Evolutionary conservation across 23 tunicate species (phyloP).

Genomic region (Ascidia mentula): DNA sequence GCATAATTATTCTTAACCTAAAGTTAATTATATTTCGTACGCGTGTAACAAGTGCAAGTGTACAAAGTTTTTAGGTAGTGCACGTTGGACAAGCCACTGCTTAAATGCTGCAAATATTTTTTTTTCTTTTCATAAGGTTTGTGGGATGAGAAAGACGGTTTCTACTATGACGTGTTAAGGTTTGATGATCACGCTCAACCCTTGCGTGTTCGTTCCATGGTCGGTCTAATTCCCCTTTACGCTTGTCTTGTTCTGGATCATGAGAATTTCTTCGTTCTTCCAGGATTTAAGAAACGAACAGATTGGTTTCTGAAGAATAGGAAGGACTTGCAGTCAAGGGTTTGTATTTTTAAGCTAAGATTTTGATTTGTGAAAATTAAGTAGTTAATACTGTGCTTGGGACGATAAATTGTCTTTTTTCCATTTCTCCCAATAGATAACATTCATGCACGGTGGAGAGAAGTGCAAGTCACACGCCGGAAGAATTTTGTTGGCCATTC

Average conservation of each 20-base stretch:
- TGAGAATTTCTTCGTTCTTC: constrained; percentile 68
- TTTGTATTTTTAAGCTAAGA: no score
- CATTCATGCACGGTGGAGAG: constrained; percentile 51
- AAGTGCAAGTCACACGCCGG: neutral
- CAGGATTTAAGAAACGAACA: constrained; percentile 79
- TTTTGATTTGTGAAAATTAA: no score
- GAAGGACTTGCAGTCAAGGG: constrained; percentile 50
- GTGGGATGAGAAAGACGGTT: constrained; percentile 93
- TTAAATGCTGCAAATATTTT: no score
- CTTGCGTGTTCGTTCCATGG: constrained; percentile 87
- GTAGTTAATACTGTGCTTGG: no score
- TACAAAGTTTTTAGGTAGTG: no score
- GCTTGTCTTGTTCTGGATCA: constrained; percentile 87
- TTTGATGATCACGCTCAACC: constrained; percentile 64
- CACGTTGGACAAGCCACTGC: no score
- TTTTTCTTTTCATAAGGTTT: no score
- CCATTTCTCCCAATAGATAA: constrained; percentile 28
- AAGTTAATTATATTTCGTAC: no score
- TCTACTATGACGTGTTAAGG: constrained; percentile 79
- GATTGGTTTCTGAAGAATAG: constrained; percentile 79
- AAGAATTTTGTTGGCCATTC: constrained; percentile 79
- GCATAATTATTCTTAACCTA: no score
- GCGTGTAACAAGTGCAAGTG: no score
- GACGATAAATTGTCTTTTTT: neutral
- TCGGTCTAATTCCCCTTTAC: constrained; percentile 87